These are phyloP conservation scores for Flabesymbios commensalis DNA, from an alignment of 2,888 invertebrate genomes.

Conservation along the genomic window DNA sequence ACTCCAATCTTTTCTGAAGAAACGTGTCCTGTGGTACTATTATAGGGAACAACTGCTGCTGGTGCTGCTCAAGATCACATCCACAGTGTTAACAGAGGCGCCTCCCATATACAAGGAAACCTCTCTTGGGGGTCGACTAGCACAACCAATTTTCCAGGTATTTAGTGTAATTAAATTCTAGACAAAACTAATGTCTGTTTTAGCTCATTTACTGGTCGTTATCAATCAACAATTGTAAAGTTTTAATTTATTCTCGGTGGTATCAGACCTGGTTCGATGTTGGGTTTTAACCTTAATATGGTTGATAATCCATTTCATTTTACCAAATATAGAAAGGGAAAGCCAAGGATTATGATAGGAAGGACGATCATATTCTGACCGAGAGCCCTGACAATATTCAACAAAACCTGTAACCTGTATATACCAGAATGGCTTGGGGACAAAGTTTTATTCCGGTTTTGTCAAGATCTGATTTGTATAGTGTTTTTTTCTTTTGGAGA, in stretches of 20 bases:
- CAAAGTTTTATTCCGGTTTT: too few relatives aligned
- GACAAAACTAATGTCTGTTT: neutral
- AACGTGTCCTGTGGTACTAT: too few relatives aligned
- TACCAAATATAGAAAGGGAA: too few relatives aligned
- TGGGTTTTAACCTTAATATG: neutral
- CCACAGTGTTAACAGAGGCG: slow-evolving; percentile 76
- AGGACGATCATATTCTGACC: too few relatives aligned
- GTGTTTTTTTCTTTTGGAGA: too few relatives aligned
- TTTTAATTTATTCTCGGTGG: neutral
- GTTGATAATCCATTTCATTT: too few relatives aligned
- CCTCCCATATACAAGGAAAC: slow-evolving; percentile 77
- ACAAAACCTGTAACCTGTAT: too few relatives aligned
- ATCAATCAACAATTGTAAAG: neutral
- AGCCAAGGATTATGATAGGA: too few relatives aligned
- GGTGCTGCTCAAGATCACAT: slow-evolving; percentile 88
- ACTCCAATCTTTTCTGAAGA: too few relatives aligned
- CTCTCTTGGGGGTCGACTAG: slow-evolving; percentile 61
- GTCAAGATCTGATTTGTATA: too few relatives aligned
- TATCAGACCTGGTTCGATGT: neutral
- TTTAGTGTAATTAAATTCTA: neutral
- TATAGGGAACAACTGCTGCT: slow-evolving; percentile 81
- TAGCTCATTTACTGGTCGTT: neutral
- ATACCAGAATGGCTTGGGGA: too few relatives aligned
- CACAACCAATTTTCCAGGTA: slow-evolving; percentile 63
- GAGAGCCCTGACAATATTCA: too few relatives aligned